phyloP scores from a whole-genome alignment of 2,888 invertebrate species.

The Nematopogon swammerdamellus region DNA sequence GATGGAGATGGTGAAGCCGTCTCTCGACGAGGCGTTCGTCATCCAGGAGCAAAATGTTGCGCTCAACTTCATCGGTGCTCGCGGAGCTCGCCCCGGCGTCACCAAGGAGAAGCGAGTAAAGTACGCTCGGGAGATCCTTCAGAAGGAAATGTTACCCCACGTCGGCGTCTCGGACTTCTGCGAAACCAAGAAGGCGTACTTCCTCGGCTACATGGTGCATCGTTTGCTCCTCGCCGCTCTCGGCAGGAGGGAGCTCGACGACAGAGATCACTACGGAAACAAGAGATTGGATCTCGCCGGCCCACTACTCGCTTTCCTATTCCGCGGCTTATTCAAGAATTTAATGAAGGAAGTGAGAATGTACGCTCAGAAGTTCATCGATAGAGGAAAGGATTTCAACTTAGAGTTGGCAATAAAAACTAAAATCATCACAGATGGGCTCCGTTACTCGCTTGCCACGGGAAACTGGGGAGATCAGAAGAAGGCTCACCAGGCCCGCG shows the following conservation, averaged over 20 bases:
- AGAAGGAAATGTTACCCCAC: conserved; percentile 99
- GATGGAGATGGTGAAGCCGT: conserved; percentile 99
- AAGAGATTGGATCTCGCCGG: conserved; percentile 98
- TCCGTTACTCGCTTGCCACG: conserved; percentile 96
- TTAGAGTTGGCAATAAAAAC: conserved; percentile 95
- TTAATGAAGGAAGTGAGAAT: conserved; percentile 95
- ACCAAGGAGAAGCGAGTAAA: conserved; percentile 99
- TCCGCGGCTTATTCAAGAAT: conserved; percentile 94
- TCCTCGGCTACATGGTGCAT: conserved; percentile 99
- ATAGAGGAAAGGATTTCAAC: conserved; percentile 98
- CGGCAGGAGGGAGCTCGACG: conserved; percentile 95
- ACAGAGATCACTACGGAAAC: conserved; percentile 99
- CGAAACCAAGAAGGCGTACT: conserved; percentile 99
- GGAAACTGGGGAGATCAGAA: conserved; percentile 99
- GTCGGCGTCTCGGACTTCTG: conserved; percentile 99
- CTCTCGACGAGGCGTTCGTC: conserved; percentile 98
- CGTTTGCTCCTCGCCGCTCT: conserved; percentile 89
- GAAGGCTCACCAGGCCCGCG: conserved; percentile 97
- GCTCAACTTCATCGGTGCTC: conserved; percentile 95
- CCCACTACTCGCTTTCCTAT: conserved; percentile 93
- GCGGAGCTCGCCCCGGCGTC: conserved; percentile 97
- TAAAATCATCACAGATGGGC: conserved; percentile 95
- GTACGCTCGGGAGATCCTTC: conserved; percentile 98
- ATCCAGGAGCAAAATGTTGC: conserved; percentile 99
- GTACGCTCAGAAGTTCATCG: conserved; percentile 99